A percentile compares a stretch with the other conserved stretches of the same genome.
phyloP scores from a whole-genome alignment of 2,888 invertebrate genomes.

The Drosophila kanekoi region DNA sequence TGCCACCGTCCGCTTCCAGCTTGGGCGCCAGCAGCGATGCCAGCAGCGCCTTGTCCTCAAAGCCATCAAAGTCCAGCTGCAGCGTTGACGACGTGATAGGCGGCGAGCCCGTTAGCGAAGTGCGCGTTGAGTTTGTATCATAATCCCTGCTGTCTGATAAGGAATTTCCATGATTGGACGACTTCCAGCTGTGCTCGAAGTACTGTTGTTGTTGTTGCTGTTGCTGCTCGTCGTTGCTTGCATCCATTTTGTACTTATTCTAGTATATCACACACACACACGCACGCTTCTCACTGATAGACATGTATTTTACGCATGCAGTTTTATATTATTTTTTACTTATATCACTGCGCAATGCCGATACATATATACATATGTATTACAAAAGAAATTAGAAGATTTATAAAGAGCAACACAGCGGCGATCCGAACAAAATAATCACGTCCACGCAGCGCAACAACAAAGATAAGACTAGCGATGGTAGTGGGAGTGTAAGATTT shows the following conservation, averaged over 20 bases:
- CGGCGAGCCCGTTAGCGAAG: conserved; percentile 68
- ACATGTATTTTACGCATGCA: conserved; percentile 60
- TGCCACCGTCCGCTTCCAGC: conserved; percentile 40
- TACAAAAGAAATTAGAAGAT: conserved; percentile 62
- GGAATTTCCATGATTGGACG: conserved; percentile 64
- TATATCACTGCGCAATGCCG: conserved; percentile 63
- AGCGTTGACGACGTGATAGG: conserved; percentile 58
- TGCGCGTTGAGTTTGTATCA: conserved; percentile 75
- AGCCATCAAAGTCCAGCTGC: conserved; percentile 54
- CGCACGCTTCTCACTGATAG: conserved; percentile 15
- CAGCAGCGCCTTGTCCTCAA: conserved; percentile 63
- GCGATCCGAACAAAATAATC: conserved; percentile 38
- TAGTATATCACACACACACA: conserved; percentile 43
- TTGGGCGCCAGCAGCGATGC: conserved; percentile 62
- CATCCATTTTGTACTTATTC: conserved; percentile 66
- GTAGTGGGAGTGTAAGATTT: conserved; percentile 9
- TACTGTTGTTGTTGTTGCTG: conserved; percentile 48
- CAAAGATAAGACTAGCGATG: conserved; percentile 60
- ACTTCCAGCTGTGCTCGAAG: conserved; percentile 60
- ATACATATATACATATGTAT: conserved; percentile 52
- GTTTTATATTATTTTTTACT: conserved; percentile 40
- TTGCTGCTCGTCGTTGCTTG: conserved; percentile 50
- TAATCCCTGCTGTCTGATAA: conserved; percentile 78
- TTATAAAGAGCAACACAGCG: conserved; percentile 46
- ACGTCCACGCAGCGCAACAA: conserved; percentile 58